phyloP scores from a whole-genome alignment of 2,888 invertebrate species.

The Cataglyphis livida region DNA sequence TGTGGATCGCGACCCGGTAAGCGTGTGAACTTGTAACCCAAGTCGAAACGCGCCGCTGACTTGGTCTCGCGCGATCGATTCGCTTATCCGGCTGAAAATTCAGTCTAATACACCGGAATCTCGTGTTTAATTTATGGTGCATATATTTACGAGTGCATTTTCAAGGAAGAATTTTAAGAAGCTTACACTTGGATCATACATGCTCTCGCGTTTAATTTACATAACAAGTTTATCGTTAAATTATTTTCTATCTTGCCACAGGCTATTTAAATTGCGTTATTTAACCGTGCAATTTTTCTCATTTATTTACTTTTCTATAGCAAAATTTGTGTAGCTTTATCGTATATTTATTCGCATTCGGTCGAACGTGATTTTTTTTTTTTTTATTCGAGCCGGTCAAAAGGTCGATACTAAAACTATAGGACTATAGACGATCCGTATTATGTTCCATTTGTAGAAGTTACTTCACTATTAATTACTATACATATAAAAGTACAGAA shows the following conservation, averaged over 20 bases:
- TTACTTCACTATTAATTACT: slow-evolving; percentile 27
- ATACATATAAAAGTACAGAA: slow-evolving; percentile 21
- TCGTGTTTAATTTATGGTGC: not conserved
- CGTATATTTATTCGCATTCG: slow-evolving; percentile 29
- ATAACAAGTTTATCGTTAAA: not conserved
- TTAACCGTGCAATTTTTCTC: not conserved
- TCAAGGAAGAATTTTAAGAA: not conserved
- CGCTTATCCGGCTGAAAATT: not conserved
- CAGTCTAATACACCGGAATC: not conserved
- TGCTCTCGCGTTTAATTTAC: not conserved
- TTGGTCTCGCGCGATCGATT: not conserved
- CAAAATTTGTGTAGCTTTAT: not conserved
- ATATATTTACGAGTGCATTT: not conserved
- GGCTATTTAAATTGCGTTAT: not conserved
- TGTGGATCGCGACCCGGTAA: slow-evolving; percentile 38
- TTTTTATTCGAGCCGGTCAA: slow-evolving; percentile 18
- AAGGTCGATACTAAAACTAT: slow-evolving; percentile 32
- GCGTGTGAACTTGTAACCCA: slow-evolving; percentile 57
- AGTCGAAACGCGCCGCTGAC: not conserved
- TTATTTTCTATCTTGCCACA: not conserved
- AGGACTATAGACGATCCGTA: slow-evolving; percentile 13
- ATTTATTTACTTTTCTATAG: not conserved
- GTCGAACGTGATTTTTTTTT: not conserved
- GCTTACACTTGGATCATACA: not conserved
- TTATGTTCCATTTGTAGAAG: slow-evolving; percentile 20